Evolutionary conservation across 2,113 vertebrate genomes (phyloP).

Genomic region (Poeciliopsis prolifica): DNA sequence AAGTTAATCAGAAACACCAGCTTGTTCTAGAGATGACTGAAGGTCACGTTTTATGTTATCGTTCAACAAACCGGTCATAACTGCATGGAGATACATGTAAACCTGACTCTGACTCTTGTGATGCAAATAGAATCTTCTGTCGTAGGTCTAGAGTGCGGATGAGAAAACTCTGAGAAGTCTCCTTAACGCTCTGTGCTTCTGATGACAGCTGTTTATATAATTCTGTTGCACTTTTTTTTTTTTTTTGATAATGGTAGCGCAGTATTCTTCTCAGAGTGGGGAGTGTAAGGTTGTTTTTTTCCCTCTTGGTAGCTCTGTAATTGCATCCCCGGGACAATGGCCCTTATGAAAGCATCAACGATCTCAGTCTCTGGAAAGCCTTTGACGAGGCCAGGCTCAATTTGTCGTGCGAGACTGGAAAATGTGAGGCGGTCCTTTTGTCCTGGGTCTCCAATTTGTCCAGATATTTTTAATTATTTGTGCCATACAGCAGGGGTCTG

Average conservation of each 20-base stretch:
- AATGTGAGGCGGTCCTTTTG: not conserved
- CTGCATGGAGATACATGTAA: not conserved
- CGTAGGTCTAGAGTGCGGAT: not conserved
- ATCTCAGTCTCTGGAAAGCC: no score
- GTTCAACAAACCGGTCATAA: no score
- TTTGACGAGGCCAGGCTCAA: not conserved
- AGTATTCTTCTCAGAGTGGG: slow-evolving; percentile 3
- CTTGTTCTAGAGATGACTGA: no score
- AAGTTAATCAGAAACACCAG: no score
- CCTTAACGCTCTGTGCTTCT: not conserved
- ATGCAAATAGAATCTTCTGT: slow-evolving; percentile 1
- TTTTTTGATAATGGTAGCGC: not conserved
- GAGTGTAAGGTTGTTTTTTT: not conserved
- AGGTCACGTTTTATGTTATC: no score
- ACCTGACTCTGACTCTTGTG: slow-evolving; percentile 4
- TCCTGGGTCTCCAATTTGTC: not conserved
- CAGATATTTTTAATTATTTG: not conserved
- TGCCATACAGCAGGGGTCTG: not conserved
- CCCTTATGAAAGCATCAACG: no score
- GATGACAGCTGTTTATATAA: not conserved
- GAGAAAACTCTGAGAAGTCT: slow-evolving; percentile 1
- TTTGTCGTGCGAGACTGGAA: no score
- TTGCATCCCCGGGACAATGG: not conserved
- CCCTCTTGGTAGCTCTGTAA: not conserved
- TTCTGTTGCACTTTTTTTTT: not conserved